These are phyloP conservation scores for Leptopilina myrica DNA, from an alignment of 2,888 invertebrate genomes.

Conservation along the genomic window DNA sequence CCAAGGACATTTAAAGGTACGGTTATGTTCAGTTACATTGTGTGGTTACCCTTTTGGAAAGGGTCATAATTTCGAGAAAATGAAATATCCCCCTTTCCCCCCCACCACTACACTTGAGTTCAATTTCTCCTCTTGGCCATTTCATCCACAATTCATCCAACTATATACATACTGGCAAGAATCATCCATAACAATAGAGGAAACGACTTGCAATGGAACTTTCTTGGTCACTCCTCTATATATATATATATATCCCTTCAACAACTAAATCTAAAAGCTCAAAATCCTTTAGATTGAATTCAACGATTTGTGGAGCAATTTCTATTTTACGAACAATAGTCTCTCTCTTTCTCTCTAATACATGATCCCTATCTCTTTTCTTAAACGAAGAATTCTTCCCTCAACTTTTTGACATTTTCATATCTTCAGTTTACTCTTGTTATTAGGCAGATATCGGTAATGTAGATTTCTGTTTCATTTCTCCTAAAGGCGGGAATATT, in stretches of 20 bases:
- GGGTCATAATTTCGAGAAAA: slow-evolving; percentile 27
- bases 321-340: slow-evolving; percentile 12
- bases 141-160: neutral
- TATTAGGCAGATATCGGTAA: no score
- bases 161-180: neutral
- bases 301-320: slow-evolving; percentile 25
- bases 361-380: neutral
- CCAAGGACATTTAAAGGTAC: slow-evolving; percentile 33
- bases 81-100: slow-evolving; percentile 25
- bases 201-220: slow-evolving; percentile 19
- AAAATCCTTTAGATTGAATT: slow-evolving; percentile 33
- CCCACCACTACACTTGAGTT: neutral
- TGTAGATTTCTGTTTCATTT: no score
- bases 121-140: neutral
- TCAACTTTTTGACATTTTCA: no score
- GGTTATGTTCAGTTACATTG: slow-evolving; percentile 32
- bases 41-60: slow-evolving; percentile 17
- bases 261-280: slow-evolving; percentile 18
- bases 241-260: neutral
- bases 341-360: neutral
- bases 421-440: no score
- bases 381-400: no score
- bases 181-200: slow-evolving; percentile 19
- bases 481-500: no score
- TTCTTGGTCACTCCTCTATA: neutral